phyloP scores from a whole-genome alignment of 2,888 invertebrate species.

The Parapristionchus giblindavisi region DNA sequence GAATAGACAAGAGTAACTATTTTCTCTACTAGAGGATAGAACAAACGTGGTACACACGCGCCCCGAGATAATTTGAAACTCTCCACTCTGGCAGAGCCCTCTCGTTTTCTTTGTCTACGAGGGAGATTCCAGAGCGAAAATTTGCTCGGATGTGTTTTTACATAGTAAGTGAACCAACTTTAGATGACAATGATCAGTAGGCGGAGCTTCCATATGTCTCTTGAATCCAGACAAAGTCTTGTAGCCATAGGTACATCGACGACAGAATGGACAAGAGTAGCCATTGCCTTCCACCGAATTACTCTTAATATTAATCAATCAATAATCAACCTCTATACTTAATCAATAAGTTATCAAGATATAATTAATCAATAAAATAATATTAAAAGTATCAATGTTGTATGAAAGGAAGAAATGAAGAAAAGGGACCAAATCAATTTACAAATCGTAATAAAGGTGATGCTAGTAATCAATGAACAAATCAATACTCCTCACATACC shows the following conservation, averaged over 20 bases:
- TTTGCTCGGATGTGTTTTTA: neutral
- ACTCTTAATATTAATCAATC: neutral
- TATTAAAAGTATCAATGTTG: too few species aligned
- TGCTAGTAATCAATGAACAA: too few species aligned
- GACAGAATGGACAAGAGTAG: constrained; percentile 56
- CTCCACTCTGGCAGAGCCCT: too few species aligned
- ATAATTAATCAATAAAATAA: too few species aligned
- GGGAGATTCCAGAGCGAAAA: neutral
- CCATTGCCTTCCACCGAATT: constrained; percentile 24
- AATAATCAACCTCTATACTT: neutral
- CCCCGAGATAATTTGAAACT: too few species aligned
- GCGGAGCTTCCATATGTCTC: constrained; percentile 49
- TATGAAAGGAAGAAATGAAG: too few species aligned
- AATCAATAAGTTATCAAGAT: neutral
- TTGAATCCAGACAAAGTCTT: constrained; percentile 54
- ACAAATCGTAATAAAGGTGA: too few species aligned
- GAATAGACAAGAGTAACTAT: too few species aligned
- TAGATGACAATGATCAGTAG: constrained; percentile 52
- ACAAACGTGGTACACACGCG: too few species aligned
- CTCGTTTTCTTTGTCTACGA: too few species aligned
- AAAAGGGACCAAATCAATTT: too few species aligned
- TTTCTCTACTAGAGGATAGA: neutral
- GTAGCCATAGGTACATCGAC: constrained; percentile 58
- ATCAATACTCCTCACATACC: too few species aligned
- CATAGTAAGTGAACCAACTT: constrained; percentile 41